Percentiles rank a stretch among this genome's conserved stretches.
Conservation (phyloP, 2,113 vertebrate species). For the Psilopsiagon aymara region DNA sequence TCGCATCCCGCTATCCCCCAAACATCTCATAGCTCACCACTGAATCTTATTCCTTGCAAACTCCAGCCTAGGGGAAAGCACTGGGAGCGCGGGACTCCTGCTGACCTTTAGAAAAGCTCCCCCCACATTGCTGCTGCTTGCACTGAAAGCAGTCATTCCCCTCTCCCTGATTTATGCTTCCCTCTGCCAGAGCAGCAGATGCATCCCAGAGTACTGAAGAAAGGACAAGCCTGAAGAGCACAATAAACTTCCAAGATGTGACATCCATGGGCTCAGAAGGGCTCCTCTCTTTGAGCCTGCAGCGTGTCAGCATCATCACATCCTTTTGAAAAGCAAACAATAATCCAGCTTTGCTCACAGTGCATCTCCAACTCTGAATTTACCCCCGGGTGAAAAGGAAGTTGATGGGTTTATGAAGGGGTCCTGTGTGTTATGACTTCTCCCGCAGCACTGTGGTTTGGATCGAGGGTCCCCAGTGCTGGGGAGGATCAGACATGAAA, state of each 20-base stretch:
- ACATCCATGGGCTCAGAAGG: background rate
- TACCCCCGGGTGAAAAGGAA: background rate
- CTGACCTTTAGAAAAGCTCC: constrained; percentile 19
- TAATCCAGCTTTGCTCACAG: background rate
- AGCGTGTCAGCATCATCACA: background rate
- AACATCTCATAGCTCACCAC: background rate
- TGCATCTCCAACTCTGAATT: background rate
- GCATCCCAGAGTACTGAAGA: background rate
- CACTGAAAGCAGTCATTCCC: background rate
- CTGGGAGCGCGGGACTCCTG: background rate
- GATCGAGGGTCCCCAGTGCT: background rate
- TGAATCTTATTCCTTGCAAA: background rate
- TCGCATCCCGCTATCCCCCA: background rate
- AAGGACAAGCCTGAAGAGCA: constrained; percentile 3
- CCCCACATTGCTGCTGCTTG: background rate
- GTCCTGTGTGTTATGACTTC: background rate
- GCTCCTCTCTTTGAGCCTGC: background rate
- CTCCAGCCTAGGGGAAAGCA: background rate
- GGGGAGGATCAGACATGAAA: background rate
- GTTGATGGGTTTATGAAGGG: background rate
- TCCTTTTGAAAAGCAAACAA: background rate
- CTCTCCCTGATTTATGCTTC: background rate
- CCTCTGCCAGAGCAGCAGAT: background rate
- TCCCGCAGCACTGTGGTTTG: background rate
- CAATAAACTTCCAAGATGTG: background rate